These are phyloP conservation scores for Myopa testacea DNA, from an alignment of 2,888 invertebrate species.

Conservation along the genomic window DNA sequence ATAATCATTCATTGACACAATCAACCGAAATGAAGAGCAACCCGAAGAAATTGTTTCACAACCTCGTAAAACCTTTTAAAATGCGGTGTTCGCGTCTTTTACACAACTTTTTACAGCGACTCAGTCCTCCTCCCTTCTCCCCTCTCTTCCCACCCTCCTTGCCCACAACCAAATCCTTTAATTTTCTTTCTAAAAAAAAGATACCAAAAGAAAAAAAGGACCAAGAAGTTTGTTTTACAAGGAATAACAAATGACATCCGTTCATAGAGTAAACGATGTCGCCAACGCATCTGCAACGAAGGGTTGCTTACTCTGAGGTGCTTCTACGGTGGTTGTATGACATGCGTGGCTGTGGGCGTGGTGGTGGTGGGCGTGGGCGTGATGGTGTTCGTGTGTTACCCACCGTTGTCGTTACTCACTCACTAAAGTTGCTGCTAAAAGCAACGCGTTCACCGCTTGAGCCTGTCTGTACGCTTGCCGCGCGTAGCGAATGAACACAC, in stretches of 20 bases:
- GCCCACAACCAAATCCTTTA: constrained; percentile 44
- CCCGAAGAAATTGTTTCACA: no score
- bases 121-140: no score
- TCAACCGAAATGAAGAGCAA: no score
- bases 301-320: not conserved
- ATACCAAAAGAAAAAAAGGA: not conserved
- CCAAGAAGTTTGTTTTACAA: constrained; percentile 51
- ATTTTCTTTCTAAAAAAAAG: constrained; percentile 34
- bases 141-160: not conserved
- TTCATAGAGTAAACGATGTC: constrained; percentile 16
- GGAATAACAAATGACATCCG: constrained; percentile 53
- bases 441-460: not conserved
- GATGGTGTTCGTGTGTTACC: not conserved
- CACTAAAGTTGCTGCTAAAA: not conserved
- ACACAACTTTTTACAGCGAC: no score
- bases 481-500: constrained; percentile 4
- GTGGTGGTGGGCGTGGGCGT: not conserved
- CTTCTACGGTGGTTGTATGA: not conserved
- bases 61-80: no score
- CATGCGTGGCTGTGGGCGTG: not conserved
- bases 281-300: constrained; percentile 28
- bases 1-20: no score
- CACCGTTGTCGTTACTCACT: not conserved
- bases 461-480: not conserved
- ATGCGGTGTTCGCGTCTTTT: no score